phyloP scores from a whole-genome alignment of 2,888 invertebrate genomes.

The Gerris lacustris region DNA sequence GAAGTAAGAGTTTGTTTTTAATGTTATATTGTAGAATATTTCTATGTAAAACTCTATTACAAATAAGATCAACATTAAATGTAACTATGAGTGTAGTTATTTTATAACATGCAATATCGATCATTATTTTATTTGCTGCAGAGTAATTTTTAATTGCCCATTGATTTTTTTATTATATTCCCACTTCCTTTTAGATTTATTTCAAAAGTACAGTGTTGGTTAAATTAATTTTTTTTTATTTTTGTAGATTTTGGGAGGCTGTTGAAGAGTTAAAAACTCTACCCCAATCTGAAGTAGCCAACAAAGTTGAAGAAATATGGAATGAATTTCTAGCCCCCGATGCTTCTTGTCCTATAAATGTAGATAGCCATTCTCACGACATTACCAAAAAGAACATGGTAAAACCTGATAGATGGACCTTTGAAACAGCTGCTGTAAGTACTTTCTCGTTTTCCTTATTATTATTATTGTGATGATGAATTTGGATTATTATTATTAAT shows the following conservation, averaged over 20 bases:
- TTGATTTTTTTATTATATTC: too few relatives aligned
- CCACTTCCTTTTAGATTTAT: too few relatives aligned
- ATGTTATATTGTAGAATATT: neutral
- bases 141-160: too few relatives aligned
- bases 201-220: too few relatives aligned
- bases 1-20: constrained; percentile 50
- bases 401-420: constrained; percentile 81
- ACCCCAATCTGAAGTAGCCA: constrained; percentile 70
- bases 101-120: too few relatives aligned
- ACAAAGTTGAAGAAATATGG: constrained; percentile 77
- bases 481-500: too few relatives aligned
- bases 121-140: too few relatives aligned
- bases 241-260: constrained; percentile 80
- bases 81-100: too few relatives aligned
- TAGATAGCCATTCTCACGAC: constrained; percentile 85
- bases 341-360: constrained; percentile 92
- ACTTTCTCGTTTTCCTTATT: neutral
- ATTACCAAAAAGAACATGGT: constrained; percentile 67
- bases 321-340: constrained; percentile 85
- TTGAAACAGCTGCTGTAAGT: constrained; percentile 89
- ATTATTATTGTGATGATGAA: too few relatives aligned
- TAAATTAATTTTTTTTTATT: too few relatives aligned
- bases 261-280: constrained; percentile 83
- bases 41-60: neutral
- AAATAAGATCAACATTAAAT: neutral